Conservation (phyloP, 1,140 invertebrate genomes). For the Sinella curviseta region DNA sequence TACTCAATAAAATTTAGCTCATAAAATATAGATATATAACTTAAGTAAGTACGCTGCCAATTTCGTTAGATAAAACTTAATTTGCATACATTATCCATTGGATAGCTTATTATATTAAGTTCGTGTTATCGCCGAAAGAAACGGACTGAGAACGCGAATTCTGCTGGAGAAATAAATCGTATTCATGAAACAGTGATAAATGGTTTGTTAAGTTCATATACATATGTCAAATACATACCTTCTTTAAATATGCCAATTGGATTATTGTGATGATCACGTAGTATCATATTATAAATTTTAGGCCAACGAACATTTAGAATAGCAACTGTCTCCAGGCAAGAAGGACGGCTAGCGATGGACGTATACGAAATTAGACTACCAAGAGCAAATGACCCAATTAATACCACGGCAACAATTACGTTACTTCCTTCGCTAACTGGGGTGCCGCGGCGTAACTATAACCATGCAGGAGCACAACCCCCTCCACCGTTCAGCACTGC, state of each 20-base stretch:
- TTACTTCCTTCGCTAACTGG: neutral
- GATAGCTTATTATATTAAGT: neutral
- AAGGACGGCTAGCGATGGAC: neutral
- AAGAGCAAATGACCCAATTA: neutral
- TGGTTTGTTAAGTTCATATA: too few species aligned
- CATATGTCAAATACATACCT: too few species aligned
- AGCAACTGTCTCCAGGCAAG: neutral
- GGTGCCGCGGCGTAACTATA: neutral
- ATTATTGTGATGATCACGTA: too few species aligned
- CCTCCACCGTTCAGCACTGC: slow-evolving; percentile 3
- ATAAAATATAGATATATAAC: too few species aligned
- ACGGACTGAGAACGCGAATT: neutral
- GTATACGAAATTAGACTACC: slow-evolving; percentile 5
- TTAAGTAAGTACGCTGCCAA: neutral
- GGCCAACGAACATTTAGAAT: slow-evolving; percentile 16
- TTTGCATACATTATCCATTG: neutral
- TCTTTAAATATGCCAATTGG: too few species aligned
- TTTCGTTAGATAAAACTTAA: neutral
- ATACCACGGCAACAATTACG: neutral
- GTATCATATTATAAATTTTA: too few species aligned
- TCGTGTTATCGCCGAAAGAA: slow-evolving; percentile 2
- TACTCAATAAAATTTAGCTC: neutral
- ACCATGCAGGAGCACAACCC: neutral
- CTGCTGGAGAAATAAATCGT: neutral
- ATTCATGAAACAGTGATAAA: neutral